These are phyloP conservation scores for Lagria hirta DNA, from an alignment of 2,888 invertebrate species.

Conservation along the genomic window DNA sequence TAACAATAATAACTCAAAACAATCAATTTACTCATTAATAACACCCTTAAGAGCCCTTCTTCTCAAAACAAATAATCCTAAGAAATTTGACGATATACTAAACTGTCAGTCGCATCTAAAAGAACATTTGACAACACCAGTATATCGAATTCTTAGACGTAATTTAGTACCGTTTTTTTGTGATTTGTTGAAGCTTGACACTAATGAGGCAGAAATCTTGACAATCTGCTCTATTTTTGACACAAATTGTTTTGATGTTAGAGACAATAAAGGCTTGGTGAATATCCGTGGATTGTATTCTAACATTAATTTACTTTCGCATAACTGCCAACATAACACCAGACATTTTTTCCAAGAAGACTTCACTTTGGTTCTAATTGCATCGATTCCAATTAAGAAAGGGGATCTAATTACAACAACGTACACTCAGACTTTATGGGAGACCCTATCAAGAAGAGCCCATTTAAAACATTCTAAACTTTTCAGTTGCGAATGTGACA, in stretches of 20 bases:
- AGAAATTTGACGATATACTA: constrained; percentile 57
- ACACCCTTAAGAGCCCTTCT: constrained; percentile 66
- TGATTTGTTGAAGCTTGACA: constrained; percentile 60
- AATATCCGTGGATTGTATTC: constrained; percentile 66
- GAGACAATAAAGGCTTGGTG: constrained; percentile 54
- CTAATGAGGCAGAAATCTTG: constrained; percentile 61
- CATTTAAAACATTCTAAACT: constrained; percentile 62
- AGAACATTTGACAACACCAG: constrained; percentile 60
- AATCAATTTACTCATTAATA: constrained; percentile 68
- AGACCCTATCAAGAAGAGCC: constrained; percentile 64
- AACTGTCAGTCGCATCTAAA: constrained; percentile 64
- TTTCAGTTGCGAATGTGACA: constrained; percentile 66
- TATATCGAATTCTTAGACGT: constrained; percentile 62
- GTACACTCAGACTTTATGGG: constrained; percentile 69
- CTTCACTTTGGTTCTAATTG: constrained; percentile 62
- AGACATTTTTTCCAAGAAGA: constrained; percentile 65
- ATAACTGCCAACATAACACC: constrained; percentile 71
- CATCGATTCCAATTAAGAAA: constrained; percentile 66
- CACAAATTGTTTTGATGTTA: constrained; percentile 71
- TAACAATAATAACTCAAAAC: constrained; percentile 52
- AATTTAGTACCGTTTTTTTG: constrained; percentile 65
- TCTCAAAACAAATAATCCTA: constrained; percentile 58
- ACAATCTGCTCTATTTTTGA: constrained; percentile 69
- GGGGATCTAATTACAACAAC: constrained; percentile 67
- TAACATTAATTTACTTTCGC: constrained; percentile 67